A percentile compares a stretch with the other conserved stretches of the same genome.
These are phyloP conservation scores for Philopedon plagiatum DNA, from an alignment of 2,888 invertebrate genomes.

Conservation along the genomic window DNA sequence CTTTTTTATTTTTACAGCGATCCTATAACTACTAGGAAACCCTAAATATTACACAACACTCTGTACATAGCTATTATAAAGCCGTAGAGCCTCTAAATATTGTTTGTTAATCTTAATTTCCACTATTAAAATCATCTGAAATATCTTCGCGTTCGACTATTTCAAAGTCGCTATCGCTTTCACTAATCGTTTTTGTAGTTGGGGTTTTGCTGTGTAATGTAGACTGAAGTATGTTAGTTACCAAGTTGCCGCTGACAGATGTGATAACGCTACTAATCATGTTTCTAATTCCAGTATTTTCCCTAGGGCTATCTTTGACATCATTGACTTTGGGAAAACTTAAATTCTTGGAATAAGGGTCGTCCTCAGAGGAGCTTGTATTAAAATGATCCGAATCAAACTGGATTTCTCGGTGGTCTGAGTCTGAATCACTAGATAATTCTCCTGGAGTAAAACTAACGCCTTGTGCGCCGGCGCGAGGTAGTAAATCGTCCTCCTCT, in stretches of 20 bases:
- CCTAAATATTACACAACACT: not conserved
- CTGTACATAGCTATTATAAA: not conserved
- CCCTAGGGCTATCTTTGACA: constrained; percentile 55
- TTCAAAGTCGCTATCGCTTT: constrained; percentile 63
- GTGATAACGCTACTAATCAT: constrained; percentile 52
- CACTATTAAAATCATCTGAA: constrained; percentile 10
- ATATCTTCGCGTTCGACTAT: constrained; percentile 63
- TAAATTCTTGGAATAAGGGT: constrained; percentile 45
- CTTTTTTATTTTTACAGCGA: too few species aligned
- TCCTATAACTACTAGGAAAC: too few species aligned
- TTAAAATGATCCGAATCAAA: constrained; percentile 68
- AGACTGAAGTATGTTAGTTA: constrained; percentile 37
- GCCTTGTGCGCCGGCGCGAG: constrained; percentile 47
- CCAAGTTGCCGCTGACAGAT: constrained; percentile 36
- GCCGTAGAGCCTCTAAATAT: not conserved
- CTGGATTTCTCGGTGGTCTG: constrained; percentile 62
- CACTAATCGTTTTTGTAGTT: constrained; percentile 38
- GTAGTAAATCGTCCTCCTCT: constrained; percentile 66
- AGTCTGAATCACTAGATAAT: constrained; percentile 65
- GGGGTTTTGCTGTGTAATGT: constrained; percentile 47
- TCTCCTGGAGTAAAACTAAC: constrained; percentile 57
- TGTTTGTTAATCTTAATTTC: not conserved
- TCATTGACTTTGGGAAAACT: constrained; percentile 24
- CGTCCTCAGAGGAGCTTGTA: constrained; percentile 66
- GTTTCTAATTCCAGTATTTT: constrained; percentile 57